Evolutionary conservation across 2,888 invertebrate species (phyloP), one percentile per base, ranked within the genome.

Genomic region (Mechanitis messenoides): DNA sequence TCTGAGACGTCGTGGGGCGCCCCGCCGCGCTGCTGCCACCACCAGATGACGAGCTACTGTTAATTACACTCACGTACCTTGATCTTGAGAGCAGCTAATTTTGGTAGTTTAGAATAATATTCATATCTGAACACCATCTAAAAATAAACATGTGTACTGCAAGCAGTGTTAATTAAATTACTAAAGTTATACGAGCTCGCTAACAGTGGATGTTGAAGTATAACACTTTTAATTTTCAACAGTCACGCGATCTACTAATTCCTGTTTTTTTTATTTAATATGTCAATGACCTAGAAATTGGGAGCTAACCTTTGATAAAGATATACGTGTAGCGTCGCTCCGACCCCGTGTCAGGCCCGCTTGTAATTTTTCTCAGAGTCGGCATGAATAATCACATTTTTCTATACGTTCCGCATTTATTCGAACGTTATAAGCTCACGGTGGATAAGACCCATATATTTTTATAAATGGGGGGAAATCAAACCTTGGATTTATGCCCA

Each of bases 321-420:
- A 61, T 66, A 61, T 66, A 63, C 54, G 53, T 65, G 59, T 66
- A 58, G 61, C 55, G 66, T 42, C 7, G 42, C 42, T 11, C 65
- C 70, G 72, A 71, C 74, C 76, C 78, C 79, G 77, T 80, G 80
- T 81, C 83, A 79, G 80, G 81, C 77, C 75, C 74, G 77, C 78
- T 78, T 79, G 83, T 86, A 85, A 82, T 85, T 85, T 86, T 87
- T 86, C 83, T 80, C 83, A 78, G 79, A 87, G 79, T 85, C 83
- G 81, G 79, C 87, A 87, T 90, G 89, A 89, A 86, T 90, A 87
- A 86, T 86, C 89, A 87, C 85, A 88, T 88, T 88, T 88, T 86
- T 86, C 84, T 87, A 85, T 85, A 85, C 86, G 84, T 83, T 83
- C 85, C 84, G 83, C 81, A 80, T 86, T 86, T 84, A 83, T 83